These are phyloP conservation scores for Bursaphelenchus okinawaensis DNA, from an alignment of 2,888 invertebrate species.

Conservation along the genomic window DNA sequence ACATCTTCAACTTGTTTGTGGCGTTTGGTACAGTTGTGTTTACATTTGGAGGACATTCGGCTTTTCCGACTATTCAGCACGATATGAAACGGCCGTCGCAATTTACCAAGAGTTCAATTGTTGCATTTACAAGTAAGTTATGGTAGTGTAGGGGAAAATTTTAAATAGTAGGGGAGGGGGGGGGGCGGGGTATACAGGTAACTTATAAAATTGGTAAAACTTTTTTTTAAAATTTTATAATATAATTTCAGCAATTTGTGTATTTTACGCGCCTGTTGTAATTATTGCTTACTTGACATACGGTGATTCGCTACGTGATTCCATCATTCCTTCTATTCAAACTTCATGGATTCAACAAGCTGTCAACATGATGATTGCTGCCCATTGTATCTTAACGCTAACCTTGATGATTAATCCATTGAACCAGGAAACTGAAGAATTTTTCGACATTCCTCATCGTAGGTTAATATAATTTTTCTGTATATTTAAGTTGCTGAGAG, in stretches of 20 bases:
- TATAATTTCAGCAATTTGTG: slow-evolving; percentile 9
- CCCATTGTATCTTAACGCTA: slow-evolving; percentile 46
- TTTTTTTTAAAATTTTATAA: not conserved
- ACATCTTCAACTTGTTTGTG: slow-evolving; percentile 44
- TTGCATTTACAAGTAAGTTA: slow-evolving; percentile 2
- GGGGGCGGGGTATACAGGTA: too few relatives aligned
- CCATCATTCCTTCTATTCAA: slow-evolving; percentile 38
- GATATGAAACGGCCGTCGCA: slow-evolving; percentile 3
- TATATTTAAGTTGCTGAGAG: too few relatives aligned
- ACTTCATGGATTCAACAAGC: slow-evolving; percentile 35
- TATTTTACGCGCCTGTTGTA: slow-evolving; percentile 14
- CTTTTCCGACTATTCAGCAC: slow-evolving; percentile 50
- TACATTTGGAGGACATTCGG: slow-evolving; percentile 51
- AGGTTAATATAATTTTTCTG: not conserved
- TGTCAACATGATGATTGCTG: slow-evolving; percentile 49
- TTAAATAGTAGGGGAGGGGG: too few relatives aligned
- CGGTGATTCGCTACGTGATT: slow-evolving; percentile 36
- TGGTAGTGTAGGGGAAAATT: too few relatives aligned
- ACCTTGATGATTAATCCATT: slow-evolving; percentile 53
- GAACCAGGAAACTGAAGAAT: slow-evolving; percentile 52
- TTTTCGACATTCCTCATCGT: slow-evolving; percentile 49
- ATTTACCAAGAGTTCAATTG: not conserved
- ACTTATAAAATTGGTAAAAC: too few relatives aligned
- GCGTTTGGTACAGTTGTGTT: slow-evolving; percentile 54
- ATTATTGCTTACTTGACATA: slow-evolving; percentile 32